Base-by-base conservation (phyloP, 2,797 vertebrate species). In the Tolypeutes matacus region DNA sequence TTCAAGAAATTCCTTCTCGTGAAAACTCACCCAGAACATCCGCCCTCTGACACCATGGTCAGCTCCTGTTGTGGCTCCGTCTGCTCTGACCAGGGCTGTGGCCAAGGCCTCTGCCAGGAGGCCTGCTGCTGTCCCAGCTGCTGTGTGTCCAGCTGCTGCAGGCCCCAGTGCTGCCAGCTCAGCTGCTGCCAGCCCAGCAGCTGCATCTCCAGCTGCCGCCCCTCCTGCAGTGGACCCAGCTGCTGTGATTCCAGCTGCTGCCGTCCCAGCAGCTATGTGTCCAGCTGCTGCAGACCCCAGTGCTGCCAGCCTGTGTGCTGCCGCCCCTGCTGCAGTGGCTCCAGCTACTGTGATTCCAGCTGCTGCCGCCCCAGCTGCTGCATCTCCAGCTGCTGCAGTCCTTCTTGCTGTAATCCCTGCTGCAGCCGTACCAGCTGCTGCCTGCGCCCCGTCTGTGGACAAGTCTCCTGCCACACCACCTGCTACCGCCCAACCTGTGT, bases 11-110 rank as follows among this genome's bases (percentile, higher is more conserved):
- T 46, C 46, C 46, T 46, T 46, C 46, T 46, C 46, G 46, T 84
- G 51, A 7, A 80, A 67, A 94, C 51, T 4, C 49, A 64, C 0
- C 21, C n/a, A 85, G 21, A 96, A 58, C 60, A 80, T 95, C 70
- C 23, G 95, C 2, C 36, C 51, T 81, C 58, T 3, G 1, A 91
- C 89, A 96, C 42, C 60, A 97, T 97, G 96, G 86, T 86, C 69
- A 87, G 1, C 51, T 91, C 91, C 73, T 93, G 88, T 13, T 96
- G 95, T 53, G 95, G 23, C 46, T 46, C 46, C 11, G 46, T 46
- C 46, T 46, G 46, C 11, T 46, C 46, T 46, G 46, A 46, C 46
- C 46, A 46, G 46, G 46, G 11, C 46, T 46, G 46, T 46, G 46
- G 46, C 46, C 46, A 46, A 46, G 46, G 42, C 5, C 42, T 46